These are phyloP conservation scores for Narcine bancroftii DNA, from an alignment of 2,113 vertebrate species.

Conservation along the genomic window DNA sequence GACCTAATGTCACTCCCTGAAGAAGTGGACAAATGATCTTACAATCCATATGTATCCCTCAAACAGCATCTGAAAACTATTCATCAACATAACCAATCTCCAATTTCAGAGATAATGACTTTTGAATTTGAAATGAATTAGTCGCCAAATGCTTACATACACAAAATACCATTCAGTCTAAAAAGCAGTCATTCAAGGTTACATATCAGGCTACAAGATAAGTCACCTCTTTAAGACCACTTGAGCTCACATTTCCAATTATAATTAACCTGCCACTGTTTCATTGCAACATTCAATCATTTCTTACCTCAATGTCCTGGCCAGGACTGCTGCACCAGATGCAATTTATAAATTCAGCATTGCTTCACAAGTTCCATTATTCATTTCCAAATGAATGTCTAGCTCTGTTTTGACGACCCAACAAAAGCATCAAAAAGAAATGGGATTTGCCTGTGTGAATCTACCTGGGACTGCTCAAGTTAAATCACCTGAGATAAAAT, in stretches of 20 bases:
- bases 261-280: background rate
- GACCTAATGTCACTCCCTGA: too few species aligned
- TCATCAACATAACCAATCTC: background rate
- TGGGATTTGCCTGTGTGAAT: background rate
- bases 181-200: background rate
- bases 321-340: background rate
- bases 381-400: background rate
- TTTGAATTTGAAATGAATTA: too few species aligned
- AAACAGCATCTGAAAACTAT: background rate
- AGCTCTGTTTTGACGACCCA: background rate
- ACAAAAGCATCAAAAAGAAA: background rate
- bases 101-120: background rate
- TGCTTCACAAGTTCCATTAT: background rate
- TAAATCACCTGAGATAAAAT: background rate
- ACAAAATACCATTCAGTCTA: background rate
- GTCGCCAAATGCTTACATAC: too few species aligned
- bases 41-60: background rate
- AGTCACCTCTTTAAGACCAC: background rate
- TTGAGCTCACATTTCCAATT: background rate
- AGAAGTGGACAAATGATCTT: too few species aligned
- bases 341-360: background rate
- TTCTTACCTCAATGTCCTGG: background rate
- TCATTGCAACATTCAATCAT: background rate
- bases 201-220: background rate
- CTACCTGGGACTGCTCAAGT: background rate